These are phyloP conservation scores for Ophion ventricosus DNA, from an alignment of 2,888 invertebrate genomes.

Conservation along the genomic window DNA sequence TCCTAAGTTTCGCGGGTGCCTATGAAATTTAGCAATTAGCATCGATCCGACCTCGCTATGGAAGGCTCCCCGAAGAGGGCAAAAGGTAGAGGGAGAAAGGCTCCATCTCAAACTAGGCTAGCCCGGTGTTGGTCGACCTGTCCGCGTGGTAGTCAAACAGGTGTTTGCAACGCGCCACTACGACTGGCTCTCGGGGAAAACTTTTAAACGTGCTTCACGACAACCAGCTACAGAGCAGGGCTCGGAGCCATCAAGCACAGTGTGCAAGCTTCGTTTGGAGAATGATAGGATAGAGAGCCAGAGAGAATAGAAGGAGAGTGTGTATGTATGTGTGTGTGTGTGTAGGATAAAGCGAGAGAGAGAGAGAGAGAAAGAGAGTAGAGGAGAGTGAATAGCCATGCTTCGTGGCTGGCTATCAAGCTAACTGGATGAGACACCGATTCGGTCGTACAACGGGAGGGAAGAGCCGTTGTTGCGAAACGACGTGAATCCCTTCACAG, in stretches of 20 bases:
- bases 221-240: conserved; percentile 41
- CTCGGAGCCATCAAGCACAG: conserved; percentile 33
- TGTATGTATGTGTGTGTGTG: conserved; percentile 4
- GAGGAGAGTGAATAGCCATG: conserved; percentile 15
- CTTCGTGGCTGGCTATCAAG: conserved; percentile 63
- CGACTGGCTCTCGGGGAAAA: conserved; percentile 50
- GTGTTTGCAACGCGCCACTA: conserved; percentile 59
- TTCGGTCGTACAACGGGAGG: conserved; percentile 63
- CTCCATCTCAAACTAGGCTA: conserved; percentile 12
- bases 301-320: not conserved
- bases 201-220: conserved; percentile 60
- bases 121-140: conserved; percentile 6
- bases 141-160: conserved; percentile 60
- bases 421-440: conserved; percentile 70
- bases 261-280: conserved; percentile 41
- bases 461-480: conserved; percentile 30
- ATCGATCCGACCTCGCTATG: conserved; percentile 29
- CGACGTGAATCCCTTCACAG: conserved; percentile 47
- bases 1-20: conserved; percentile 9
- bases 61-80: conserved; percentile 9
- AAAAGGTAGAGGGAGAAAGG: not conserved
- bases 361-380: conserved; percentile 12
- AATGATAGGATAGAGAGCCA: conserved; percentile 3
- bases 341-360: conserved; percentile 13
- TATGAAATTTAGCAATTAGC: conserved; percentile 44